phyloP scores from a whole-genome alignment of 2,888 invertebrate species.

The Leptodirus hochenwartii region DNA sequence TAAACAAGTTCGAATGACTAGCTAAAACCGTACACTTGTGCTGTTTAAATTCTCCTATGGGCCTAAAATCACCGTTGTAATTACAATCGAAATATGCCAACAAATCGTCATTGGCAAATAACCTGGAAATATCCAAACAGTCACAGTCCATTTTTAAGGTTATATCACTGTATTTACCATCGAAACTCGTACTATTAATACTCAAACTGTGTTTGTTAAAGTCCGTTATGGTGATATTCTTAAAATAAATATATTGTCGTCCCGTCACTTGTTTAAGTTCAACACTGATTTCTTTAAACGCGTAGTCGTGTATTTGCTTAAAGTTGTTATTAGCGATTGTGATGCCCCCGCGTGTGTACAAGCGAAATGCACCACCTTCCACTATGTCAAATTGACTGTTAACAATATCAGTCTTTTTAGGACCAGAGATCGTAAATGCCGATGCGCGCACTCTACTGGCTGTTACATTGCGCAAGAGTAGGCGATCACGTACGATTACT shows the following conservation, averaged over 20 bases:
- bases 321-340: conserved; percentile 49
- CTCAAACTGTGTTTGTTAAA: too few species aligned
- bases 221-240: too few species aligned
- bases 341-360: conserved; percentile 40
- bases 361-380: conserved; percentile 46
- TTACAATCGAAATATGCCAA: too few species aligned
- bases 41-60: conserved; percentile 19
- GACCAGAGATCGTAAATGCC: conserved; percentile 47
- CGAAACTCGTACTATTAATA: too few species aligned
- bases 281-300: too few species aligned
- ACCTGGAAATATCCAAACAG: too few species aligned
- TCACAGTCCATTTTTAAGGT: too few species aligned
- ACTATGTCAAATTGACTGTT: conserved; percentile 38
- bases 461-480: conserved; percentile 37
- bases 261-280: too few species aligned
- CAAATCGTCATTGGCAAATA: too few species aligned
- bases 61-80: conserved; percentile 13
- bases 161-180: too few species aligned
- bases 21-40: conserved; percentile 20
- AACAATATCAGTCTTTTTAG: conserved; percentile 40
- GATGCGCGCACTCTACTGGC: conserved; percentile 45
- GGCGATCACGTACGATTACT: conserved; percentile 45
- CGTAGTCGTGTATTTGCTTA: too few species aligned
- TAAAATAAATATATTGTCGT: too few species aligned
- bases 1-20: conserved; percentile 22